A percentile compares a stretch with the other conserved stretches of the same genome.
These are phyloP conservation scores for Thymallus thymallus DNA, from an alignment of 2,113 vertebrate species.

Conservation along the genomic window DNA sequence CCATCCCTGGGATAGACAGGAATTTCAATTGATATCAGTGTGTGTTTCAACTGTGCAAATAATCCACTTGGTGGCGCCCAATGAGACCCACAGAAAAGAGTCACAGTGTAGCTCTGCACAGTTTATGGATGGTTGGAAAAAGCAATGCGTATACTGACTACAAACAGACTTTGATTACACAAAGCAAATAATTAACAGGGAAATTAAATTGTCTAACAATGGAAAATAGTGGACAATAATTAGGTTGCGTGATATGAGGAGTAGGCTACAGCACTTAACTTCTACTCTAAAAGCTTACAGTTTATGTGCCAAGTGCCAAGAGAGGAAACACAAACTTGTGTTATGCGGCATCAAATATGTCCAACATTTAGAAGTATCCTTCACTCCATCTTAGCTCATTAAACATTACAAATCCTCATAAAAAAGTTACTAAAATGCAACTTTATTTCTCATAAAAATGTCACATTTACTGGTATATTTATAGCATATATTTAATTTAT, in stretches of 20 bases:
- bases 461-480: background rate
- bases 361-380: background rate
- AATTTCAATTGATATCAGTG: background rate
- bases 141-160: background rate
- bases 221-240: background rate
- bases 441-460: background rate
- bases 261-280: background rate
- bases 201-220: constrained; percentile 3
- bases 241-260: background rate
- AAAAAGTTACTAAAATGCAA: background rate
- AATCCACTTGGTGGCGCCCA: constrained; percentile 42
- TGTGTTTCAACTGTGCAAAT: background rate
- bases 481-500: background rate
- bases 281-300: background rate
- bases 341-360: background rate
- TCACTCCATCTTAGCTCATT: background rate
- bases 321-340: background rate
- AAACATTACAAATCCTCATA: background rate
- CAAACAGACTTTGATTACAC: constrained; percentile 8
- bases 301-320: background rate
- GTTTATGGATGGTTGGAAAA: background rate
- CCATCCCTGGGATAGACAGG: no score
- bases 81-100: background rate
- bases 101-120: background rate
- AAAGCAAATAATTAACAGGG: constrained; percentile 11